phyloP scores from a whole-genome alignment of 2,888 invertebrate genomes.

The Cybosia mesomella region DNA sequence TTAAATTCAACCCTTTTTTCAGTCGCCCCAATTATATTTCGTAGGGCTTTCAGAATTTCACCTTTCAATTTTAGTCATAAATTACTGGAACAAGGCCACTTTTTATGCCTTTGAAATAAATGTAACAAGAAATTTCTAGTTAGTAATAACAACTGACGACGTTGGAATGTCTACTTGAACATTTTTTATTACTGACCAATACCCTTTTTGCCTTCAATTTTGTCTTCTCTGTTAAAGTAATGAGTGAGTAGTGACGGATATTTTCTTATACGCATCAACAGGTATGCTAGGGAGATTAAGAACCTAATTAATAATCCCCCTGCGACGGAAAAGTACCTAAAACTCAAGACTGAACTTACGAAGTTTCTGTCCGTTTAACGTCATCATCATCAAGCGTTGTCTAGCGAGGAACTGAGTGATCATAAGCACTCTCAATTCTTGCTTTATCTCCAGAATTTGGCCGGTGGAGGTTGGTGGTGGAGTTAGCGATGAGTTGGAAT shows the following conservation, averaged over 20 bases:
- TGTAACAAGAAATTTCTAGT: constrained; percentile 12
- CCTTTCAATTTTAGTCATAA: constrained; percentile 40
- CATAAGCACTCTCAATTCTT: no score
- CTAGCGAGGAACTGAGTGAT: no score
- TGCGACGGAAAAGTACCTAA: no score
- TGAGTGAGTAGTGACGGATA: not conserved
- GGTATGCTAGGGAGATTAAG: no score
- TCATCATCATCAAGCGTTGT: no score
- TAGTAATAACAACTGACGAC: not conserved
- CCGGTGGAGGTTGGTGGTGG: no score
- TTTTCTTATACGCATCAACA: not conserved
- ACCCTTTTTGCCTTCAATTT: not conserved
- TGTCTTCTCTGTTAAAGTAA: not conserved
- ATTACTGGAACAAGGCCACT: constrained; percentile 35
- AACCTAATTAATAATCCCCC: no score
- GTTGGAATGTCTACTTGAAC: not conserved
- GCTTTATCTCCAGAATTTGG: no score
- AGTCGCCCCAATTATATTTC: constrained; percentile 45
- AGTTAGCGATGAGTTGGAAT: no score
- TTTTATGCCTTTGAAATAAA: constrained; percentile 35
- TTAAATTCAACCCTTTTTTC: constrained; percentile 39
- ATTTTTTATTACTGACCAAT: not conserved
- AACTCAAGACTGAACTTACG: no score
- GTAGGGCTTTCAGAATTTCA: constrained; percentile 44
- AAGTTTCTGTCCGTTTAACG: no score